Percentiles rank a stretch among this genome's conserved stretches.
Evolutionary conservation across 2,113 vertebrate species (phyloP).

Genomic region (Pagrus major): DNA sequence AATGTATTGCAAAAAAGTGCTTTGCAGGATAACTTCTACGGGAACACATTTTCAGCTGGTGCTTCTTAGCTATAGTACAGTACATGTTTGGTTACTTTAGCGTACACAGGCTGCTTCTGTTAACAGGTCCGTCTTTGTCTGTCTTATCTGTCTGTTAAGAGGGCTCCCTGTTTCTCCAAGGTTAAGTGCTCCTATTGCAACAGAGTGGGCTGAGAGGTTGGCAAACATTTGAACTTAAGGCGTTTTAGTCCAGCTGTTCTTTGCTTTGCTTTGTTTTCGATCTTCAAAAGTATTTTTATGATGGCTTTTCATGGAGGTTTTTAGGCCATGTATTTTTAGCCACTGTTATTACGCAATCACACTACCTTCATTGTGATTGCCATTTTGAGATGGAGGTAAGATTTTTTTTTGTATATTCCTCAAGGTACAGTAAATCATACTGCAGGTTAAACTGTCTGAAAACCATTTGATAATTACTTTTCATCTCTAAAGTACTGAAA

Average conservation of each 20-base stretch:
- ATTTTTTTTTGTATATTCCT: background rate
- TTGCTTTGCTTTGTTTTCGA: constrained; percentile 14
- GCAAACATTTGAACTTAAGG: constrained; percentile 65
- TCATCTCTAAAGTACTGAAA: no score
- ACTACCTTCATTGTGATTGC: background rate
- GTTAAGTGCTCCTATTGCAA: constrained; percentile 38
- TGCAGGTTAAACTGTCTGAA: no score
- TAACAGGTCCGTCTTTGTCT: constrained; percentile 42
- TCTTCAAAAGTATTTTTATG: background rate
- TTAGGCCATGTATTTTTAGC: background rate
- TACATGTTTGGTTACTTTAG: constrained; percentile 7
- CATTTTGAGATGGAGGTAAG: background rate
- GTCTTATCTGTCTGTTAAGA: constrained; percentile 32
- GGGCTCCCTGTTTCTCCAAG: constrained; percentile 36
- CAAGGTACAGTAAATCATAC: background rate
- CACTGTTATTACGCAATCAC: background rate
- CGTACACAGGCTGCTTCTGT: background rate
- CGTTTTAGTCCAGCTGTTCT: constrained; percentile 14
- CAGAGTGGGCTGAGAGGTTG: constrained; percentile 19
- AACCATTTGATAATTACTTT: no score
- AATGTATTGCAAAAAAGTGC: background rate
- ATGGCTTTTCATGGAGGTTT: background rate
- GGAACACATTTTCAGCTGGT: background rate
- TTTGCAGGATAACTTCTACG: background rate
- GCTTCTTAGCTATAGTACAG: background rate